Evolutionary conservation across 1,140 invertebrate species (phyloP), one percentile per base, ranked within the genome.

Genomic region (Chlorops oryzae): DNA sequence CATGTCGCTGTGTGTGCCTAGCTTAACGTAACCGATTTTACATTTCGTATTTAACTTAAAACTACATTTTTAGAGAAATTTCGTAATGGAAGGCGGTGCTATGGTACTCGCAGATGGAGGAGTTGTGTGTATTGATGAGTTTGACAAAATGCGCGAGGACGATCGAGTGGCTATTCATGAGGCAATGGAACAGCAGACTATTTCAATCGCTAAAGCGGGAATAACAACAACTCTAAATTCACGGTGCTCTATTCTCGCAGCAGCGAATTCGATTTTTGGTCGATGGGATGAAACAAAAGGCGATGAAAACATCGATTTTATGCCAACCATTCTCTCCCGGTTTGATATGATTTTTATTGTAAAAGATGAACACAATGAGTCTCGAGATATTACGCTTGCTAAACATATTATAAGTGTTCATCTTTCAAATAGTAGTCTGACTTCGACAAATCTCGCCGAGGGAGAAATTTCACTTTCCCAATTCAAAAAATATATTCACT

Each of bases 281-380:
- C 81, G 94, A 24, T 99, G 96, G 97, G 97, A 99, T 71, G 96
- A 99, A 55, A 89, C 87, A 0, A 97, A 97, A 71, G 96, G 93
- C 5, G 92, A 96, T 59, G 93, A 98, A 57, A 99, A 99, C 69
- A 99, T 99, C 57, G 94, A 99, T 73, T 99, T 99, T 66, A 97
- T 99, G 92, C 97, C 97, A 0, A 99, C 97, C 1, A 99, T 99
- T 74, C 78, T 99, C n/a, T 99, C 97, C 1, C 83, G 97, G 73
- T 99, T 99, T 71, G 97, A 99, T 73, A 98, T 96, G 91, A 99
- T 99, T 58, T 99, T 98, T 69, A 95, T 99, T 62, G 90, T 99
- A 0, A 99, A 99, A 74, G 97, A 99, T 77, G 88, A 94, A 59
- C 94, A 98, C 65, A 84, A 96, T 69, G 82, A 93, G 73, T 70